A percentile compares a stretch with the other conserved stretches of the same genome.
phyloP scores from a whole-genome alignment of 2,113 vertebrate species.

The Natator depressus region DNA sequence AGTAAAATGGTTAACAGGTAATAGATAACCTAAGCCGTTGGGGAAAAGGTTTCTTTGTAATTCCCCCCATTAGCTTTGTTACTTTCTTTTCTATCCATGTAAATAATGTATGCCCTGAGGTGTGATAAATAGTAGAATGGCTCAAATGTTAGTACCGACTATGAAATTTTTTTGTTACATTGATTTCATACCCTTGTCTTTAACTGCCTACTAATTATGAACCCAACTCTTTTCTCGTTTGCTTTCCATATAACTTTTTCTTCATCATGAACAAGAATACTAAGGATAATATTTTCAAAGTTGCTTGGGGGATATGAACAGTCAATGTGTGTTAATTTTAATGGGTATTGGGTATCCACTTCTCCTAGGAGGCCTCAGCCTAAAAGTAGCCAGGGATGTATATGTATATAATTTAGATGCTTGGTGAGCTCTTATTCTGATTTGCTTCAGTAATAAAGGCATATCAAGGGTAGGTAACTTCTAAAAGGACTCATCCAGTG shows the following conservation, averaged over 20 bases:
- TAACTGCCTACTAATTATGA: neutral
- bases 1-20: neutral
- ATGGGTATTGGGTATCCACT: fast-evolving
- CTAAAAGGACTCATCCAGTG: neutral
- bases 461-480: neutral
- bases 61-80: neutral
- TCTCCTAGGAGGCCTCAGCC: neutral
- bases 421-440: neutral
- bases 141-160: neutral
- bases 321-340: neutral
- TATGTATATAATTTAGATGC: neutral
- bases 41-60: neutral
- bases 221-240: neutral
- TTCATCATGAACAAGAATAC: neutral
- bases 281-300: neutral
- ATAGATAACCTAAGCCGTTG: neutral
- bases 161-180: neutral
- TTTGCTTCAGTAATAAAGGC: neutral
- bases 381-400: neutral
- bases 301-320: neutral
- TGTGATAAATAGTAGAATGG: neutral
- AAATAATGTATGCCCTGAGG: neutral
- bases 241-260: neutral
- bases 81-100: neutral
- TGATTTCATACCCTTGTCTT: neutral